Base-by-base conservation (phyloP, 2,888 invertebrate species). In the Lasioglossum leucozonium region DNA sequence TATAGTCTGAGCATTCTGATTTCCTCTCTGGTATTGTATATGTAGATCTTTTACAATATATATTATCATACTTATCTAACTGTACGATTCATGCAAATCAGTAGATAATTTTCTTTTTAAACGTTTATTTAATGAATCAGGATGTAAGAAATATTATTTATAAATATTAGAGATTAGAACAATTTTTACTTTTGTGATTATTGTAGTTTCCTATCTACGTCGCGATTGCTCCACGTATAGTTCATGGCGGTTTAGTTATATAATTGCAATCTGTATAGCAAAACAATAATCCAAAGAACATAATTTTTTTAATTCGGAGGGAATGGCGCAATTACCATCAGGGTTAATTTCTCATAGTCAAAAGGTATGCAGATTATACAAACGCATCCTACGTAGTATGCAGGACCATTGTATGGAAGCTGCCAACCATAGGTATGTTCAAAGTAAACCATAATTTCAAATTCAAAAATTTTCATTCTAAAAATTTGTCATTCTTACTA, bases 291-390 rank as follows among this genome's bases (percentile, higher is more conserved):
- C 26, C 22, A n/a, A 30, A 3, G n/a, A 30, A 76, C 30, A 13
- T 65, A 22, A 42, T n/a, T 51, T 65, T n/a, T n/a, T 13, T 13
- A 37, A 37, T 3, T 30, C 4, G 71, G 37, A n/a, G 71, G 82
- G 77, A 81, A 95, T 94, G 95, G 93, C 94, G 3, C 89, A 92
- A 1, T 75, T 95, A 67, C 95, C 95, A 37, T 88, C 92, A 10
- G 94, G 94, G 67, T 81, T 96, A n/a, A 71, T 95, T 73, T 93
- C 97, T 55, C 98, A 98, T 94, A 95, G 96, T 76, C 96, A 96
- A 93, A 97, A 96, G 95, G 97, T 98, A 73, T 97, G 98, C 93
- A 97, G 96, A 91, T 96, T 98, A 77, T 98, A 98, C 92, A 98
- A 98, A 95, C 96, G 95, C 88, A 96, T 97, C 79, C 91, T 97